Base-by-base conservation (phyloP, 2,888 invertebrate species). In the Mycalesis mineus region DNA sequence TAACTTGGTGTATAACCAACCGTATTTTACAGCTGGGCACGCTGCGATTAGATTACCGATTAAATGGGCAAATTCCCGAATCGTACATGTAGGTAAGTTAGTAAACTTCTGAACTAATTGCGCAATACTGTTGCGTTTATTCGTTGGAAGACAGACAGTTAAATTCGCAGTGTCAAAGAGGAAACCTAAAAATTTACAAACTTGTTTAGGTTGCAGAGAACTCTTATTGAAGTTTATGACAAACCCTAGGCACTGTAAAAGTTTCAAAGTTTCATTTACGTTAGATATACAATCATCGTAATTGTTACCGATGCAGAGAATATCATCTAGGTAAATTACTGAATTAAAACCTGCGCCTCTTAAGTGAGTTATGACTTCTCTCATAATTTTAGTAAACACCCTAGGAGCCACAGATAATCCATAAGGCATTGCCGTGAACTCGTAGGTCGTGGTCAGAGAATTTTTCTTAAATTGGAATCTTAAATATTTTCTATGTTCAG, bases 1-100 rank as follows among this genome's bases (percentile, higher is more conserved):
- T 7, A 33, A 33, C 40, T 66, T 66, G 1, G 59, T 63, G 15
- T 66, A 42, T 17, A 61, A 13, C 63, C 66, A 64, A 37, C 51
- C 40, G 33, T 57, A 57, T 31, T 48, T 41, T 7, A 52, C 33
- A 14, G 52, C 52, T 17, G 47, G 57, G 13, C 37, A 37, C n/a
- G 37, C 37, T 13, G 37, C 11, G 13, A 13, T 37, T n/a, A 37
- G 37, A 37, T n/a, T 13, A 37, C 37, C 37, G 1, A 37, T 37
- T 37, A 37, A 9, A 13, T 13, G n/a, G 5, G 37, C 37, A 5
- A 41, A 41, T 9, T 41, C 41, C 4, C 22, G 8, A 22, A 22
- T 17, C 3, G 17, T 41, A 22, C 17, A 17, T 7, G 1, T 11
- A 1, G 22, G 42, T 22, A 42, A 11, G 1, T 22, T 22, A 11